Evolutionary conservation across 2,113 vertebrate species (phyloP).

Genomic region (Neogale vison): DNA sequence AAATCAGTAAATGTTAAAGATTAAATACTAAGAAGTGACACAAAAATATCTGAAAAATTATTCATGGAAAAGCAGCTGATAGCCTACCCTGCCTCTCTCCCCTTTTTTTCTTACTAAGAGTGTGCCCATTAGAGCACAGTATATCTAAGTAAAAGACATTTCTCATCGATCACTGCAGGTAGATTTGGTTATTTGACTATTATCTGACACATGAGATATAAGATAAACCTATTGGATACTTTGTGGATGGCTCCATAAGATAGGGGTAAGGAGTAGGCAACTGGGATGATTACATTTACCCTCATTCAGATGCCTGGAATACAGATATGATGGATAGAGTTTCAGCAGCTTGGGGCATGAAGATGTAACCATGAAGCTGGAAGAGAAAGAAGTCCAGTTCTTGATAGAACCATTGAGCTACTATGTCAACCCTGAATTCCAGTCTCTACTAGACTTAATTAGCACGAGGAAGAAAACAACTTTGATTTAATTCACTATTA

Average conservation of each 20-base stretch:
- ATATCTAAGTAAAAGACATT: not conserved
- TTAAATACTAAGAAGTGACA: not conserved
- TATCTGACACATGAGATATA: not conserved
- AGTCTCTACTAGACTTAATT: not conserved
- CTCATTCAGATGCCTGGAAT: not conserved
- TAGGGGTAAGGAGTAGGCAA: fast-evolving
- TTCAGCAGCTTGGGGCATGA: not conserved
- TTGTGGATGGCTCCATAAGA: not conserved
- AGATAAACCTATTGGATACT: not conserved
- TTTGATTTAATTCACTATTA: not conserved
- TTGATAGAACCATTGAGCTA: not conserved
- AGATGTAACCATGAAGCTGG: not conserved
- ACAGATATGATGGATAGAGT: not conserved
- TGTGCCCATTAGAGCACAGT: not conserved
- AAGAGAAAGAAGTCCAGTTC: not conserved
- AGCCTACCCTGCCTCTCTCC: fast-evolving
- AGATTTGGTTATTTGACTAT: not conserved
- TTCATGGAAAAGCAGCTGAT: not conserved
- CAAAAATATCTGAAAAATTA: not conserved
- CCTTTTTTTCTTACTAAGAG: not conserved
- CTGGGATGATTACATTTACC: not conserved
- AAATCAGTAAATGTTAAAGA: not conserved
- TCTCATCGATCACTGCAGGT: not conserved
- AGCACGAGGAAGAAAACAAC: not conserved
- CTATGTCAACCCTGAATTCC: not conserved